Conservation (phyloP, 2,797 vertebrate species). For the Acestrorhynchus altus region DNA sequence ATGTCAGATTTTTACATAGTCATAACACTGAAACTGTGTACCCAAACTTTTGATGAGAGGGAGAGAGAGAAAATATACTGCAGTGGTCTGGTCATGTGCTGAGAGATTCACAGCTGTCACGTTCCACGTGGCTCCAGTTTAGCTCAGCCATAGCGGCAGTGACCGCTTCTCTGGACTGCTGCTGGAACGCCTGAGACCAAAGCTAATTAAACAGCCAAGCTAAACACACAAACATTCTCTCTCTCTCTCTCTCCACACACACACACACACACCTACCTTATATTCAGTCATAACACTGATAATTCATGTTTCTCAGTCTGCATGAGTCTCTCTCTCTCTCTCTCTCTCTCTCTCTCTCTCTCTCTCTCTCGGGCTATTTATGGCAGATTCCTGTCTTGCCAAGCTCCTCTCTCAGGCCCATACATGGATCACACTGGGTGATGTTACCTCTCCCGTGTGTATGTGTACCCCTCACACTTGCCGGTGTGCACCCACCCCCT, state of each 20-base stretch:
- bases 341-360: not conserved
- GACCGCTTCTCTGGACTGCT: not conserved
- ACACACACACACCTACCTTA: not conserved
- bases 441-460: slow-evolving; percentile 66
- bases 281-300: not conserved
- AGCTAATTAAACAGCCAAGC: not conserved
- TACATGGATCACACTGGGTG: slow-evolving; percentile 80
- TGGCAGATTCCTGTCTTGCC: slow-evolving; percentile 73
- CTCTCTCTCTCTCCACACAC: not conserved
- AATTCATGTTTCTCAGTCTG: not conserved
- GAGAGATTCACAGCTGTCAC: slow-evolving; percentile 25
- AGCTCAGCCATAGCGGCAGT: not conserved
- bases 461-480: slow-evolving; percentile 8
- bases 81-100: slow-evolving; percentile 2
- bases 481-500: not conserved
- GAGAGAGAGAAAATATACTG: not conserved
- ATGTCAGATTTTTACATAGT: too few species aligned
- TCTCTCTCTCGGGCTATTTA: slow-evolving; percentile 74
- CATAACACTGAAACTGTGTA: too few species aligned
- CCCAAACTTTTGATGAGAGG: too few species aligned
- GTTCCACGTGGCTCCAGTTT: slow-evolving; percentile 24
- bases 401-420: slow-evolving; percentile 75
- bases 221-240: not conserved
- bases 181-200: not conserved
- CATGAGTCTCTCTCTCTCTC: not conserved